Evolutionary conservation across 2,113 vertebrate genomes (phyloP).

Genomic region (Crotalus viridis): DNA sequence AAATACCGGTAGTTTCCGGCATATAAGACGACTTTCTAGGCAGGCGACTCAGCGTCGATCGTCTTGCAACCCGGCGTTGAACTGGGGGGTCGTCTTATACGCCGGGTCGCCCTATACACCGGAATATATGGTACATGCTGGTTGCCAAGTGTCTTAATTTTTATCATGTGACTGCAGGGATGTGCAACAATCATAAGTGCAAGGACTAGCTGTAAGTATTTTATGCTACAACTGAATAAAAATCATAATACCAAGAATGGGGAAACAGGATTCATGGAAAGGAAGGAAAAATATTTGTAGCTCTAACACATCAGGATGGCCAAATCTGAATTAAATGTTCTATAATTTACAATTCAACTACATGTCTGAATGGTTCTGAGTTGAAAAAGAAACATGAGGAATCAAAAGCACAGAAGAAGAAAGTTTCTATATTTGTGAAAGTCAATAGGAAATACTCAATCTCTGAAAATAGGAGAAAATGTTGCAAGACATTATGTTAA

Average conservation of each 20-base stretch:
- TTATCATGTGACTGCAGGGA: not conserved
- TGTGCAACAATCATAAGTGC: not conserved
- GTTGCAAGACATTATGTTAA: not conserved
- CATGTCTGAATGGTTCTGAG: not conserved
- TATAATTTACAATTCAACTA: not conserved
- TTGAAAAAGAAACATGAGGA: not conserved
- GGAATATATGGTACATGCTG: not conserved
- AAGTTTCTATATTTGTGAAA: not conserved
- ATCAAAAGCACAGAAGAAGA: not conserved
- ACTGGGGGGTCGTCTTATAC: too few relatives aligned
- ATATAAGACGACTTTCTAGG: too few relatives aligned
- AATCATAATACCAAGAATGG: not conserved
- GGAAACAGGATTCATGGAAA: not conserved
- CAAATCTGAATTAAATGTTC: not conserved
- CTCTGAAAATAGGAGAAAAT: not conserved
- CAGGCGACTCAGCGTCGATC: too few relatives aligned
- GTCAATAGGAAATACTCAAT: not conserved
- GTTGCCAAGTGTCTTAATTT: not conserved
- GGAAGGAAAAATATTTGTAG: not conserved
- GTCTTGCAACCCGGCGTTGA: too few relatives aligned
- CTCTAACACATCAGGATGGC: not conserved
- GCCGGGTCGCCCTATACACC: too few relatives aligned
- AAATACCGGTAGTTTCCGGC: too few relatives aligned
- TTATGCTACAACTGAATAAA: too few relatives aligned
- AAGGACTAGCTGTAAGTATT: not conserved